Conservation (phyloP, 1,140 invertebrate species). For the Lordiphosa mommai region DNA sequence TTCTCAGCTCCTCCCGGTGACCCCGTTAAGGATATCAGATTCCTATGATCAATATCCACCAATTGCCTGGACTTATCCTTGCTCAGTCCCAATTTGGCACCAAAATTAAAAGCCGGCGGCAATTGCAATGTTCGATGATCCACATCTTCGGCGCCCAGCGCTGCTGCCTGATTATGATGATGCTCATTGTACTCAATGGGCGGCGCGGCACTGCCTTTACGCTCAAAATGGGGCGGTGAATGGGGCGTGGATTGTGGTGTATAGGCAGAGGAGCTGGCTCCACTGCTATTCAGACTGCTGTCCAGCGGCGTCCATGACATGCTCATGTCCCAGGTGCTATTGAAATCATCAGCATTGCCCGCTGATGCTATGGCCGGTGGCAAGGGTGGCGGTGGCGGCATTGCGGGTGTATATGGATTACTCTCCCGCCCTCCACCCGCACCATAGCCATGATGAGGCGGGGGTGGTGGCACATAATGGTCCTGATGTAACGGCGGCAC, state of each 20-base stretch:
- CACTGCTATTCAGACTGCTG: conserved; percentile 57
- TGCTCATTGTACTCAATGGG: conserved; percentile 81
- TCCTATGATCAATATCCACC: conserved; percentile 88
- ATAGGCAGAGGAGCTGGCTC: conserved; percentile 55
- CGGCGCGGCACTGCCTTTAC: conserved; percentile 80
- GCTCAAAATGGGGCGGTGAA: conserved; percentile 85
- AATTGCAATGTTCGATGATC: conserved; percentile 81
- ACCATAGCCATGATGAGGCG: conserved; percentile 44
- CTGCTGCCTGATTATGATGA: conserved; percentile 41
- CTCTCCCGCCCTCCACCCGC: conserved; percentile 21
- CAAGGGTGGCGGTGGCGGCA: conserved; percentile 82
- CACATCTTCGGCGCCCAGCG: conserved; percentile 81
- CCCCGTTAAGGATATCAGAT: conserved; percentile 90
- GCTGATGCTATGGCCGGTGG: conserved; percentile 77
- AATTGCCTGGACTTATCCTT: conserved; percentile 76
- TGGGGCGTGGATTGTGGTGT: conserved; percentile 81
- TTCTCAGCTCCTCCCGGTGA: conserved; percentile 82
- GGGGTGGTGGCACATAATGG: conserved; percentile 57
- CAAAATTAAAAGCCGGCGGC: conserved; percentile 59
- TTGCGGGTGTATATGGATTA: conserved; percentile 71
- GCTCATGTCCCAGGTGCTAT: conserved; percentile 75
- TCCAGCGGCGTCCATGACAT: conserved; percentile 72
- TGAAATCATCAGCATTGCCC: conserved; percentile 47
- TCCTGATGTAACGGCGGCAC: conserved; percentile 27
- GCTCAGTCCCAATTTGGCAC: conserved; percentile 56